Evolutionary conservation across 1,140 invertebrate species (phyloP).

Genomic region (Neotoxoptera formosana): DNA sequence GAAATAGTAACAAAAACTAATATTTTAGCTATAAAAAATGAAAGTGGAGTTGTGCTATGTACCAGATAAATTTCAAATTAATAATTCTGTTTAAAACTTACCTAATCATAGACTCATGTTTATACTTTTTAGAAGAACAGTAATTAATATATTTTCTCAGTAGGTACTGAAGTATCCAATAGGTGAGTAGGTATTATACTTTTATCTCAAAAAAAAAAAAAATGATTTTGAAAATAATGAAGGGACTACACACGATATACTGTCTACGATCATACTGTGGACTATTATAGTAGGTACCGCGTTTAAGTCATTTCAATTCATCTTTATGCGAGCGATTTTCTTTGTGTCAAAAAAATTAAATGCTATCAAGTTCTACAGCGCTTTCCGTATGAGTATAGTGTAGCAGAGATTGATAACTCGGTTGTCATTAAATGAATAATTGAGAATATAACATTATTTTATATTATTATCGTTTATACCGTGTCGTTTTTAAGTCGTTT

Average conservation of each 20-base stretch:
- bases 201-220: background rate
- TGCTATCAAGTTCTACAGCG: background rate
- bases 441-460: background rate
- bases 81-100: background rate
- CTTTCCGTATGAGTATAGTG: too few relatives aligned
- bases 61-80: background rate
- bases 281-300: background rate
- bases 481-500: background rate
- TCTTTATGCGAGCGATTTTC: background rate
- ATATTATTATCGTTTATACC: background rate
- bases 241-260: background rate
- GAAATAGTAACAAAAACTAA: background rate
- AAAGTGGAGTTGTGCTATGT: background rate
- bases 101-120: background rate
- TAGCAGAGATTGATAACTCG: background rate
- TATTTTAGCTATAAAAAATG: background rate
- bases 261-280: background rate
- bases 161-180: background rate
- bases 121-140: background rate
- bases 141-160: background rate
- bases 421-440: background rate
- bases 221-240: background rate
- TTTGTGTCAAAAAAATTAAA: background rate
- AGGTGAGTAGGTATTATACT: background rate
- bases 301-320: background rate